Base-by-base conservation (phyloP, 2,797 vertebrate species). In the Neostethus bicornis region DNA sequence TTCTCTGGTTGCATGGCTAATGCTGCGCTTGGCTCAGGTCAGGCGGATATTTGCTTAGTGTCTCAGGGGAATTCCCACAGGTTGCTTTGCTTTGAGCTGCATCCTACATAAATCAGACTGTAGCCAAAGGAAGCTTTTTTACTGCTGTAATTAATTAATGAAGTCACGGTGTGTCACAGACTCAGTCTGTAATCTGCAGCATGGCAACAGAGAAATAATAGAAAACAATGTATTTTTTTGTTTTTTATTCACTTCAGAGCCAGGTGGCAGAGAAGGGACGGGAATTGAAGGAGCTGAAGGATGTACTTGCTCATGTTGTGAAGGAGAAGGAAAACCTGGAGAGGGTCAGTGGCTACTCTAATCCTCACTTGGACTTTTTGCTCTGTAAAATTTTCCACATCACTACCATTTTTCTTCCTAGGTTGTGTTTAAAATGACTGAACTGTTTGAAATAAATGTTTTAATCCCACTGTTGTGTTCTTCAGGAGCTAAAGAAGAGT, bases 261-360 rank as follows among this genome's bases (percentile, higher is more conserved):
- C 96, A 96, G 59, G 88, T 96, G 68, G 93, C 93, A 4, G 94
- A 96, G 87, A 98, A 96, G 67, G 95, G 96, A 37, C 91, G 94
- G 43, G 93, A 93, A 85, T 91, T 97, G 89, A 95, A 92, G 78
- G 93, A 93, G 16, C 83, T 98, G 74, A 92, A 91, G 84, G 92
- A 93, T 61, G 92, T 90, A 67, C 73, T 98, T 49, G 92, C 92
- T 23, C 86, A 85, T 4, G 79, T 96, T 47, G 80, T 84, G 59
- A 93, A 84, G 77, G 93, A 94, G 70, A 97, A 98, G 92, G 94
- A 96, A 76, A 90, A 90, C 80, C 80, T 92, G 38, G 90, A 92
- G 81, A 92, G 77, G 91, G 91, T 91, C 72, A 66, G 89, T 81
- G 66, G 85, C 76, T 49, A 66, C 71, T 80, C 85, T 87, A 71